Conservation (phyloP, 2,113 vertebrate genomes). For the Tyto alba region DNA sequence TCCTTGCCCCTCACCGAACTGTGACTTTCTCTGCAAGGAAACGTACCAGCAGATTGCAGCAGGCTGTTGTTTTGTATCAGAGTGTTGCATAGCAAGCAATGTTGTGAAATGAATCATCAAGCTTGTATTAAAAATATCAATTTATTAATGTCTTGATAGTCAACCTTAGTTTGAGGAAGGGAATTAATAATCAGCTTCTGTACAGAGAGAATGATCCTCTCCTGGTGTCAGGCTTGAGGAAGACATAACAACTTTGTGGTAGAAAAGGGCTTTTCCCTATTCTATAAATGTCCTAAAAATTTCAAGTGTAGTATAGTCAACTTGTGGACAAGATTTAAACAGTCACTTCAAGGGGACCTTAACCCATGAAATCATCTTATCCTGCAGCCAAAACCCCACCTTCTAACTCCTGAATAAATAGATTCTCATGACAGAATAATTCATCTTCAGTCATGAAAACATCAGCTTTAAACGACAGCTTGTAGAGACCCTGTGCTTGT, state of each 20-base stretch:
- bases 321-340: slow-evolving; percentile 78
- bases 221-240: neutral
- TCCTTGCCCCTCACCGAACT: neutral
- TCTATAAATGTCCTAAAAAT: neutral
- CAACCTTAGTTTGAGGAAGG: neutral
- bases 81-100: neutral
- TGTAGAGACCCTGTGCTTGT: slow-evolving; percentile 84
- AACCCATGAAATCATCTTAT: slow-evolving; percentile 87
- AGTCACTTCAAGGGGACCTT: slow-evolving; percentile 83
- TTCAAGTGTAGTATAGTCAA: slow-evolving; percentile 61
- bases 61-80: neutral
- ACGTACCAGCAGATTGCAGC: neutral
- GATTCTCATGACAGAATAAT: slow-evolving; percentile 86
- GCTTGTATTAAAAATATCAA: neutral
- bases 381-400: slow-evolving; percentile 82
- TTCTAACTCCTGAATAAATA: slow-evolving; percentile 90
- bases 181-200: neutral
- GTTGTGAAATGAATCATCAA: neutral
- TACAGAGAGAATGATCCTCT: neutral
- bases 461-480: slow-evolving; percentile 87
- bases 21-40: neutral
- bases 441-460: slow-evolving; percentile 86
- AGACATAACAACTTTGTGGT: neutral
- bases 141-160: neutral
- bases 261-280: neutral